A percentile compares a stretch with the other conserved stretches of the same genome.
phyloP scores from a whole-genome alignment of 2,797 vertebrate genomes.

The Orestias chungarensis region DNA sequence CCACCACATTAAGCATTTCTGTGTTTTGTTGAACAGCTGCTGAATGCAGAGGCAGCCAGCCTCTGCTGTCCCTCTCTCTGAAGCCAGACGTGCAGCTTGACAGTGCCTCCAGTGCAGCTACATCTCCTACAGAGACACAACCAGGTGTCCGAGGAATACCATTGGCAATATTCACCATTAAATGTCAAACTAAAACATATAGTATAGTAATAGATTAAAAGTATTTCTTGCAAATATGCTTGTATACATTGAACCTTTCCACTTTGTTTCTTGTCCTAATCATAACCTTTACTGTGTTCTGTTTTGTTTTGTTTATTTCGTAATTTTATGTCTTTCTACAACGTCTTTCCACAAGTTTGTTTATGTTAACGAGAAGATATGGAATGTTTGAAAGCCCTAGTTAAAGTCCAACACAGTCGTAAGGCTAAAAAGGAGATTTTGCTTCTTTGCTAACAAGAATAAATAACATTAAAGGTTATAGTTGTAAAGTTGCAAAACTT shows the following conservation, averaged over 20 bases:
- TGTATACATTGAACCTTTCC: not conserved
- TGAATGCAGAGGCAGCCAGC: slow-evolving; percentile 84
- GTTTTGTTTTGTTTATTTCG: not conserved
- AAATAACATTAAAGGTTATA: not conserved
- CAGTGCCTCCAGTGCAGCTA: slow-evolving; percentile 76
- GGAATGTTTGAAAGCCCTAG: not conserved
- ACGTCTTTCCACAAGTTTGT: too few species aligned
- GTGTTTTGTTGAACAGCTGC: slow-evolving; percentile 76
- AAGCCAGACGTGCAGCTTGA: slow-evolving; percentile 76
- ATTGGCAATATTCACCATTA: not conserved
- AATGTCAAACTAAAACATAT: not conserved
- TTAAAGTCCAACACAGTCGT: not conserved
- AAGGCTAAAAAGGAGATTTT: not conserved
- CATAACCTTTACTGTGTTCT: not conserved
- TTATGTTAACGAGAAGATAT: too few species aligned
- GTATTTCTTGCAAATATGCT: not conserved
- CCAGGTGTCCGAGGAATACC: not conserved
- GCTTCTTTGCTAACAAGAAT: not conserved
- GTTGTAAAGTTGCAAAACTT: not conserved
- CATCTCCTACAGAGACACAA: slow-evolving; percentile 75
- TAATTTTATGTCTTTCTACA: too few species aligned
- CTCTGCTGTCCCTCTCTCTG: slow-evolving; percentile 83
- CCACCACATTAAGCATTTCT: slow-evolving; percentile 78
- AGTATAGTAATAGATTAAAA: too few species aligned
- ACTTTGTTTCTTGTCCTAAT: not conserved